These are phyloP conservation scores for Pachymerium ferrugineum DNA, from an alignment of 2,888 invertebrate species.

Conservation along the genomic window DNA sequence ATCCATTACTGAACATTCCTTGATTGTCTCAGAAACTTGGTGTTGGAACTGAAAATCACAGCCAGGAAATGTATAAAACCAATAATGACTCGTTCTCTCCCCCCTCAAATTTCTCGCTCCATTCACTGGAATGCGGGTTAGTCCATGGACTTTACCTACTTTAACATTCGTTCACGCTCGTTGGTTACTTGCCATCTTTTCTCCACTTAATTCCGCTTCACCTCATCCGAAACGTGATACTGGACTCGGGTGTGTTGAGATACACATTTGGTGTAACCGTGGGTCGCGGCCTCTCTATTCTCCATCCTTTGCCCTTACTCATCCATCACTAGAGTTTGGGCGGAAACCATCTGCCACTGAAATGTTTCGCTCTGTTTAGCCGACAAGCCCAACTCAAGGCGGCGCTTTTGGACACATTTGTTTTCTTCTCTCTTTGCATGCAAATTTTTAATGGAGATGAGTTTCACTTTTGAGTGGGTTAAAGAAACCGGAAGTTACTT, in stretches of 20 bases:
- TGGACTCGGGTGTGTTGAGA: background rate
- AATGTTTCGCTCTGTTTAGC: constrained; percentile 8
- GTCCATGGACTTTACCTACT: background rate
- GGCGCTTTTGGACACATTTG: background rate
- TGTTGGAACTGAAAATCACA: constrained; percentile 6
- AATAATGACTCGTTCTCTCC: constrained; percentile 1
- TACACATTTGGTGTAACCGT: background rate
- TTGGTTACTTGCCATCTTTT: constrained; percentile 7
- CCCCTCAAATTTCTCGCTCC: background rate
- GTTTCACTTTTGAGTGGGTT: too few species aligned
- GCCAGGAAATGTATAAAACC: background rate
- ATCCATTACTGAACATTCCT: background rate
- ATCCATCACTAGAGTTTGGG: background rate
- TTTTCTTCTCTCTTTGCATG: background rate
- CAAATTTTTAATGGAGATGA: background rate
- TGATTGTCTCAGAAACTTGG: constrained; percentile 9
- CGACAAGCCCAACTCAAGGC: constrained; percentile 15
- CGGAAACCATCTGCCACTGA: background rate
- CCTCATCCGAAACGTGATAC: background rate
- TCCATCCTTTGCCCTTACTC: background rate
- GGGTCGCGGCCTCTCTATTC: background rate
- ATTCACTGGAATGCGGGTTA: background rate
- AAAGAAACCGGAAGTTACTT: too few species aligned
- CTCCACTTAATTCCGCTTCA: background rate
- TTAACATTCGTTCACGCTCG: constrained; percentile 5